phyloP scores from a whole-genome alignment of 2,113 vertebrate species.

The Montifringilla adamsi region DNA sequence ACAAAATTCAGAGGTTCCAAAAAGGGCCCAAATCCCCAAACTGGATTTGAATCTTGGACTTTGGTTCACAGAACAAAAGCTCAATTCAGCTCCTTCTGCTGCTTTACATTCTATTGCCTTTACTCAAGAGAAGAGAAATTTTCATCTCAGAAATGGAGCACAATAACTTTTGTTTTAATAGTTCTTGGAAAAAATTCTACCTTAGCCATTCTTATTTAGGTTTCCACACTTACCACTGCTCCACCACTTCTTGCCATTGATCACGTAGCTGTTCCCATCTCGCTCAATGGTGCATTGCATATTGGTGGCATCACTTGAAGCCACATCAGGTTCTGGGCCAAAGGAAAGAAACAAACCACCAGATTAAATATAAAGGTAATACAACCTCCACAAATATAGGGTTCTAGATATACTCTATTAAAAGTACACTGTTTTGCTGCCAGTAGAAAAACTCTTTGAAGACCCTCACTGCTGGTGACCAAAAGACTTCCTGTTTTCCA shows the following conservation, averaged over 20 bases:
- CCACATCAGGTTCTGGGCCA: slow-evolving; percentile 84
- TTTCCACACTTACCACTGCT: slow-evolving; percentile 83
- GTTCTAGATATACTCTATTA: background rate
- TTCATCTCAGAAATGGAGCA: background rate
- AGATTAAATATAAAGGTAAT: background rate
- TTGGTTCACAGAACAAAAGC: background rate
- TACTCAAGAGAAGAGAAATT: background rate
- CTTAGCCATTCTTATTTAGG: background rate
- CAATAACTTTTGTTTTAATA: background rate
- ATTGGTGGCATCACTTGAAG: slow-evolving; percentile 93
- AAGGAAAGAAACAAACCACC: background rate
- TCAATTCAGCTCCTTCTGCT: background rate
- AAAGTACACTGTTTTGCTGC: background rate
- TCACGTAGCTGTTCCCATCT: slow-evolving; percentile 76
- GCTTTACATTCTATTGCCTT: background rate
- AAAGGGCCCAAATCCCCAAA: background rate
- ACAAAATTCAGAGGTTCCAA: background rate
- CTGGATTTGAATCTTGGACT: background rate
- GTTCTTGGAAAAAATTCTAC: background rate
- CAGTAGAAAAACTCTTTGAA: background rate
- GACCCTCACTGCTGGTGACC: background rate
- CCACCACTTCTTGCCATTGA: slow-evolving; percentile 96
- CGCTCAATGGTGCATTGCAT: slow-evolving; percentile 82
- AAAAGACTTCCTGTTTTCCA: background rate
- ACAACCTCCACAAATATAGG: background rate